Base-by-base conservation (phyloP, 2,113 vertebrate species). In the Oncorhynchus mykiss region DNA sequence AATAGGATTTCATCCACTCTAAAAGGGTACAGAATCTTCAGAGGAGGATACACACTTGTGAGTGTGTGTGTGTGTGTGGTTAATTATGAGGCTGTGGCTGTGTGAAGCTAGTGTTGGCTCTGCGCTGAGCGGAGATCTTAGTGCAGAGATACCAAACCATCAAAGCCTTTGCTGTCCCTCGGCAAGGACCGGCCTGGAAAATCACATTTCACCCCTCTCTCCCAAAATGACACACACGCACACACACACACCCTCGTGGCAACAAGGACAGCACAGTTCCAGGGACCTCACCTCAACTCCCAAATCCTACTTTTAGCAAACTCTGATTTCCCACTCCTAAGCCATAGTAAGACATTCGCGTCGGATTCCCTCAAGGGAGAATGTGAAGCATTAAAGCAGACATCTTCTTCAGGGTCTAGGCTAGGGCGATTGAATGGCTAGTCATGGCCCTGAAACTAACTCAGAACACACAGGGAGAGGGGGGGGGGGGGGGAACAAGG, bases 21-120 rank as follows among this genome's bases (percentile, higher is more conserved):
- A 4, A 14, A 48, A 54, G 22, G n/a, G 69, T 66, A n/a, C 24
- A 12, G 13, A 22, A 25, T 25, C 16, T 64, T 70, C 39, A 49
- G 48, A 18, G 11, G 68, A 27, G 27, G 27, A 27, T 27, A 27
- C 27, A 27, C 27, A 3, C 27, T 27, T 27, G 74, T 60, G 74
- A 60, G 67, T 66, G 75, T 66, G 60, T 68, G 73, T 68, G 67
- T 79, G 67, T 66, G 25, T 70, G 62, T 29, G 64, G 49, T 74
- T 12, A 48, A 39, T 45, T 34, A 45, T 29, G 54, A 59, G 20
- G 60, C 22, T n/a, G 60, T 64, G 20, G n/a, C 60, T 9, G 7
- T 64, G 60, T 39, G 7, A 39, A 8, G 34, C 34, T 39, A 39
- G 34, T 39, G 34, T 24, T 64, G 60, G 34, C 34, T 7, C 34